Conservation (phyloP, 2,888 invertebrate genomes). For the Seladonia tumulorum region DNA sequence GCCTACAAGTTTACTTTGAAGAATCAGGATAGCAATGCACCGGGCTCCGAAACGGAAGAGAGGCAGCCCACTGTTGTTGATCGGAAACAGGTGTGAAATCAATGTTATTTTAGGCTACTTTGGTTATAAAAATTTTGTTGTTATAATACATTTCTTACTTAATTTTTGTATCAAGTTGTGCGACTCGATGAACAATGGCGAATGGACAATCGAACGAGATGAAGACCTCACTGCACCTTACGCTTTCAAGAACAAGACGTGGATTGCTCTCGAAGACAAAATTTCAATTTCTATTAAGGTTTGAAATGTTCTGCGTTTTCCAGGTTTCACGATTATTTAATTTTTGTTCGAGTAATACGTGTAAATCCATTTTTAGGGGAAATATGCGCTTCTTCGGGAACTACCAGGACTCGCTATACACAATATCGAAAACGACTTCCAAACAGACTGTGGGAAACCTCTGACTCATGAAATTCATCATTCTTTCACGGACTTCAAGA, state of each 20-base stretch:
- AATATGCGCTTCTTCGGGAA: constrained; percentile 90
- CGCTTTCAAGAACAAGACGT: constrained; percentile 89
- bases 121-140: neutral
- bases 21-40: constrained; percentile 88
- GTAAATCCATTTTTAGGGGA: constrained; percentile 84
- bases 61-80: constrained; percentile 86
- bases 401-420: constrained; percentile 89
- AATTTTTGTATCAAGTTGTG: constrained; percentile 72
- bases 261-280: constrained; percentile 92
- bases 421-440: constrained; percentile 86
- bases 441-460: constrained; percentile 77
- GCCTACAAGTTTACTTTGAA: constrained; percentile 89
- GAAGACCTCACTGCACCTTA: constrained; percentile 92
- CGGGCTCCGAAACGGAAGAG: constrained; percentile 88
- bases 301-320: neutral
- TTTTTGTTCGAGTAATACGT: neutral
- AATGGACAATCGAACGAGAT: constrained; percentile 91
- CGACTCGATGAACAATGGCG: constrained; percentile 85
- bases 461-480: constrained; percentile 77
- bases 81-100: constrained; percentile 85
- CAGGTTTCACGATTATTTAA: neutral
- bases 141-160: neutral
- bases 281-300: constrained; percentile 90
- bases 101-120: neutral
- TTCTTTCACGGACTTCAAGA: constrained; percentile 81